These are phyloP conservation scores for Monopis laevigella DNA, from an alignment of 2,888 invertebrate genomes.

Conservation along the genomic window DNA sequence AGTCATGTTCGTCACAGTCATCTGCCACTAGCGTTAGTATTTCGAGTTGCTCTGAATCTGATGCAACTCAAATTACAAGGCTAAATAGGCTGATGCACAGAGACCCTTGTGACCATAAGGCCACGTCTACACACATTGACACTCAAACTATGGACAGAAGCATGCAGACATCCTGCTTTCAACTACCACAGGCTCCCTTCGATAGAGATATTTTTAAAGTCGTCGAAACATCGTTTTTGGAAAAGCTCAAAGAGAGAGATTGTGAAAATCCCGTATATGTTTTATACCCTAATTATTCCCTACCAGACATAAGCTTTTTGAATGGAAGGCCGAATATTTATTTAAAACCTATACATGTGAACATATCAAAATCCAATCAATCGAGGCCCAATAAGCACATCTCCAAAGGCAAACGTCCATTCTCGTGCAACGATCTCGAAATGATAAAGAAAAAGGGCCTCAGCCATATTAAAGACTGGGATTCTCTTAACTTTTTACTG, in stretches of 20 bases:
- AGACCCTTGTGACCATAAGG: conserved; percentile 49
- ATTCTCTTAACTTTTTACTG: conserved; percentile 86
- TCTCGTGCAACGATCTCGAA: conserved; percentile 85
- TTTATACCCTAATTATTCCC: conserved; percentile 89
- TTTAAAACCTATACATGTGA: conserved; percentile 75
- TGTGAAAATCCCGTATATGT: conserved; percentile 85
- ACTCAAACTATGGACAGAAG: conserved; percentile 73
- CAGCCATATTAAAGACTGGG: conserved; percentile 92
- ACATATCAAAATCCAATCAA: conserved; percentile 47
- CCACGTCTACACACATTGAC: conserved; percentile 62
- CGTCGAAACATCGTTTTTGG: conserved; percentile 75
- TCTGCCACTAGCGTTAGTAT: conserved; percentile 62
- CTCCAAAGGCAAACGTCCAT: conserved; percentile 69
- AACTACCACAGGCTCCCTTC: conserved; percentile 38
- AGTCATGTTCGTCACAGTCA: conserved; percentile 57
- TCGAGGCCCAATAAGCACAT: conserved; percentile 40
- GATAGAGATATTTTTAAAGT: conserved; percentile 67
- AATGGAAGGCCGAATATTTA: conserved; percentile 72
- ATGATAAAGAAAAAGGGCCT: conserved; percentile 82
- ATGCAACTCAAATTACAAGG: conserved; percentile 60
- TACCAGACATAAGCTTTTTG: conserved; percentile 89
- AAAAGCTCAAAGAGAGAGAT: conserved; percentile 72
- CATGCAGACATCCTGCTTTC: conserved; percentile 75
- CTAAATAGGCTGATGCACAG: conserved; percentile 48
- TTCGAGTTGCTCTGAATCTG: conserved; percentile 64